phyloP scores from a whole-genome alignment of 2,797 vertebrate genomes.

The Sebastiscus tertius region DNA sequence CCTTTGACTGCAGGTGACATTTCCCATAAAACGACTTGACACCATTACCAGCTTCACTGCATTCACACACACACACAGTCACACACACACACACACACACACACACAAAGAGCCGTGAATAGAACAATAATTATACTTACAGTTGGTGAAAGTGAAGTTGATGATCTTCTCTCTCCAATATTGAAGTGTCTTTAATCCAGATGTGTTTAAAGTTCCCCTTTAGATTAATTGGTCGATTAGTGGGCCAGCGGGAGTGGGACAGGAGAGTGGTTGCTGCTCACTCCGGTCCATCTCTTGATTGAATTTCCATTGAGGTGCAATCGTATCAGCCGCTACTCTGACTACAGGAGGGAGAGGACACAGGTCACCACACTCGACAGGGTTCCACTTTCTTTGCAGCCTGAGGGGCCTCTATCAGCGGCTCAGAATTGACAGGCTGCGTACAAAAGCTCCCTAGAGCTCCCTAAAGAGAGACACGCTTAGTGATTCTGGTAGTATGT shows the following conservation, averaged over 20 bases:
- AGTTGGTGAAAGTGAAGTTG: constrained; percentile 1
- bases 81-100: background rate
- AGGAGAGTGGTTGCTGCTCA: constrained; percentile 43
- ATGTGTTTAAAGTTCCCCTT: constrained; percentile 48
- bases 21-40: background rate
- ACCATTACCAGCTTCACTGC: background rate
- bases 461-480: constrained; percentile 29
- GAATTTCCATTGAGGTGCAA: constrained; percentile 83
- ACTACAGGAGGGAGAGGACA: constrained; percentile 59
- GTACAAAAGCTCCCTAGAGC: constrained; percentile 46
- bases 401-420: constrained; percentile 50
- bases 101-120: background rate
- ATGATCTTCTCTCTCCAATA: background rate
- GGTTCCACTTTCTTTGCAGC: constrained; percentile 70
- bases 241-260: constrained; percentile 33
- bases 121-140: constrained; percentile 58
- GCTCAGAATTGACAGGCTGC: constrained; percentile 40
- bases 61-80: background rate
- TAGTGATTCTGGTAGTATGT: constrained; percentile 13
- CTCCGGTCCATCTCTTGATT: constrained; percentile 78
- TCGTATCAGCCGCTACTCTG: constrained; percentile 64
- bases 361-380: constrained; percentile 67
- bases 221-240: constrained; percentile 44
- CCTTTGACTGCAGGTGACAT: constrained; percentile 3
- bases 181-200: constrained; percentile 49